Conservation (phyloP, 2,113 vertebrate genomes). For the Hepsetus odoe region DNA sequence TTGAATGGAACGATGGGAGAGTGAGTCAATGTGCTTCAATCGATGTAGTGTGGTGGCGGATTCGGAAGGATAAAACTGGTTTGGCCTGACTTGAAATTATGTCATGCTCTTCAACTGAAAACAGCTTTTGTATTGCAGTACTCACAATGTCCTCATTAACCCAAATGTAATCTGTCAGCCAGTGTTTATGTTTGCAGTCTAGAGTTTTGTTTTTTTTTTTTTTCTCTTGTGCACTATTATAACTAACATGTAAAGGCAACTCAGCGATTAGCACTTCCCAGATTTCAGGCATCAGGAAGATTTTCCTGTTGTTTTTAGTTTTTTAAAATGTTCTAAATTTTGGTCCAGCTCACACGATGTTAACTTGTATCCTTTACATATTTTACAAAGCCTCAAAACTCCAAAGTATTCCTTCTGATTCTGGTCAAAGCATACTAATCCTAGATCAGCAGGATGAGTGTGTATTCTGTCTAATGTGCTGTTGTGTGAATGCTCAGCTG, state of each 20-base stretch:
- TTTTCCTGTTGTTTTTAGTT: no score
- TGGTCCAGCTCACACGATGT: no score
- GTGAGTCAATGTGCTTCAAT: conserved; percentile 32
- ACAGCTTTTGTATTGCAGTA: background rate
- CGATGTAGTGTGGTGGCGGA: conserved; percentile 2
- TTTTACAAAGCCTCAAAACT: background rate
- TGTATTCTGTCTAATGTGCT: background rate
- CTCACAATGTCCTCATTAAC: no score
- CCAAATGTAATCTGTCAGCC: background rate
- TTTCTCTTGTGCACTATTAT: no score
- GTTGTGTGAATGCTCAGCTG: background rate
- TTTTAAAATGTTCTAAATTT: no score
- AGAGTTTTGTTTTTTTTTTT: background rate
- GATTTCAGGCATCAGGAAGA: no score
- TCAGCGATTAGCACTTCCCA: background rate
- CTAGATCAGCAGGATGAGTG: background rate
- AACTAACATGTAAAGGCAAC: background rate
- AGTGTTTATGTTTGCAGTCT: background rate
- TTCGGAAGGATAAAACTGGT: conserved; percentile 10
- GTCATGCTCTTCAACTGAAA: background rate
- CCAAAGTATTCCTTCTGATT: background rate
- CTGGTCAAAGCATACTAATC: background rate
- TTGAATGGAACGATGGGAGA: conserved; percentile 23
- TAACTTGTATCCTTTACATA: no score
- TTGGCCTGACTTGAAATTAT: background rate